Conservation (phyloP, 2,797 vertebrate species). For the Coccyzus lansbergi region DNA sequence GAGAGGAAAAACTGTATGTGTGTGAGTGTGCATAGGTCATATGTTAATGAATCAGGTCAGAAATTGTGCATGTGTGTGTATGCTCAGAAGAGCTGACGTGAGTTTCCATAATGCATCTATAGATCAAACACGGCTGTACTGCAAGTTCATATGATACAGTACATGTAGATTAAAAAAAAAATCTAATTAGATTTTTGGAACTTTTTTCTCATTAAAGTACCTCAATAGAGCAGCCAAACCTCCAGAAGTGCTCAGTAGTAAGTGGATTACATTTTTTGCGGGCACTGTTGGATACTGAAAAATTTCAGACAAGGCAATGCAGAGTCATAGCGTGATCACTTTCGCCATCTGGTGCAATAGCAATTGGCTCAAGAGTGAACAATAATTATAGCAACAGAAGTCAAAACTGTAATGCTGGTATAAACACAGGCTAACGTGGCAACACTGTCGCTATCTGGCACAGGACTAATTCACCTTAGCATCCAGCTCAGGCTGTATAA, state of each 20-base stretch:
- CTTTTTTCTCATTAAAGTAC: not conserved
- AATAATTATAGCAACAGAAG: slow-evolving; percentile 26
- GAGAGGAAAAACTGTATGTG: no score
- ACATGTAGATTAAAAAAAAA: not conserved
- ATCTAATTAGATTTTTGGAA: not conserved
- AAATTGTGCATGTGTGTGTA: not conserved
- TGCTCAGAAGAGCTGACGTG: not conserved
- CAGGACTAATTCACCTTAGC: not conserved
- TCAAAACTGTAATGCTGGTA: not conserved
- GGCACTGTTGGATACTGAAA: not conserved
- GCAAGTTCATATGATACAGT: not conserved
- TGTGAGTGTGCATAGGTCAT: not conserved
- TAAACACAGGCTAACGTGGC: not conserved
- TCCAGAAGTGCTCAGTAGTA: not conserved
- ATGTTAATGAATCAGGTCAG: not conserved
- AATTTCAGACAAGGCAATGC: not conserved
- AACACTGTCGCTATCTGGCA: not conserved
- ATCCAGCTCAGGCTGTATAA: not conserved
- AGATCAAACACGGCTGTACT: not conserved
- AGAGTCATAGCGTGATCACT: not conserved
- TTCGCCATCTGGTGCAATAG: not conserved
- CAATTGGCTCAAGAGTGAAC: not conserved
- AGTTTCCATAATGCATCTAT: not conserved
- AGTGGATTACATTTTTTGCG: not conserved
- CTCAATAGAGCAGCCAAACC: not conserved